Evolutionary conservation across 2,797 vertebrate species (phyloP).

Genomic region (Molossus molossus): DNA sequence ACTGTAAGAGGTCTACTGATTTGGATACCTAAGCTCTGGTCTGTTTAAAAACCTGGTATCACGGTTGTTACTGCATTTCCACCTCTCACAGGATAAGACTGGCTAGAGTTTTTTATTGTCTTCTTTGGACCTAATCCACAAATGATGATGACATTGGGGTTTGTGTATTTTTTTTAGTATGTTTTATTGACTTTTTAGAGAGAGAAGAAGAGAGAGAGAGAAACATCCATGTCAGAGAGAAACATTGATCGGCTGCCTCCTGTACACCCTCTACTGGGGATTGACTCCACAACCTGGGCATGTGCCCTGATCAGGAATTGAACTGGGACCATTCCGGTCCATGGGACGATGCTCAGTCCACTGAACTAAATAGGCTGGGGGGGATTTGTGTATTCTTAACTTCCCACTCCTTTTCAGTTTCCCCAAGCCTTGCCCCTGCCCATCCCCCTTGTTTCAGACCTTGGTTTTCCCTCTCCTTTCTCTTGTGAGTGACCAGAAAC

Average conservation of each 20-base stretch:
- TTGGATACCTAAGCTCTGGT: neutral
- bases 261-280: too few relatives aligned
- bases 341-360: too few relatives aligned
- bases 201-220: too few relatives aligned
- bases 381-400: neutral
- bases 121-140: constrained; percentile 17
- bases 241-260: too few relatives aligned
- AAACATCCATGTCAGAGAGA: too few relatives aligned
- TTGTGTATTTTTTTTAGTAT: neutral
- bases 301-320: too few relatives aligned
- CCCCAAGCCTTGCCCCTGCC: neutral
- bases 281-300: too few relatives aligned
- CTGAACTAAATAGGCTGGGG: neutral
- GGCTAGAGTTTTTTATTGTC: neutral
- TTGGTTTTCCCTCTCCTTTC: neutral
- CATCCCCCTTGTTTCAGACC: neutral
- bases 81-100: neutral
- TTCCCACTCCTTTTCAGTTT: neutral
- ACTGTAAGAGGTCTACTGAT: neutral
- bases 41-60: neutral
- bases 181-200: too few relatives aligned
- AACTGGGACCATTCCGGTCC: too few relatives aligned
- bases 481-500: neutral
- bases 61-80: neutral
- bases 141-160: neutral